Evolutionary conservation across 1,140 invertebrate species (phyloP).

Genomic region (Drosophila suzukii): DNA sequence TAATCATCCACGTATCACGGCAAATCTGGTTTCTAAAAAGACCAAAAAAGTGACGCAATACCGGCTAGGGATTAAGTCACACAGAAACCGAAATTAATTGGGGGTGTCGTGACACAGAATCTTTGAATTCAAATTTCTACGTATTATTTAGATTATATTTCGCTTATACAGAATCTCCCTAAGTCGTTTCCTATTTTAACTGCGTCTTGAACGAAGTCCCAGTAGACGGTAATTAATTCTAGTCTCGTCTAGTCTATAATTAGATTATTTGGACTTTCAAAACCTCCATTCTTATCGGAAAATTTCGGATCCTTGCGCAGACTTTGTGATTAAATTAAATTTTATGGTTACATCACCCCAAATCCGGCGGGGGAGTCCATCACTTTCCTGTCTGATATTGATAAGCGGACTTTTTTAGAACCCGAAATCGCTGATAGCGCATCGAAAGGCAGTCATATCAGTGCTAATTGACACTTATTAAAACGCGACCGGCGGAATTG

Average conservation of each 20-base stretch:
- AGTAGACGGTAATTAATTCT: conserved; percentile 20
- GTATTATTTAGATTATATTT: conserved; percentile 12
- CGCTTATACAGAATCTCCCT: conserved; percentile 13
- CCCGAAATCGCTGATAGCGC: conserved; percentile 29
- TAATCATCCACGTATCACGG: conserved; percentile 17
- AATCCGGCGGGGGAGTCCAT: conserved; percentile 41
- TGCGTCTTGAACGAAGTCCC: conserved; percentile 22
- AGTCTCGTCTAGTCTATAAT: conserved; percentile 18
- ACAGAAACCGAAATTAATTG: conserved; percentile 31
- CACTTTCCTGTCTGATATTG: conserved; percentile 44
- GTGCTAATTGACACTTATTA: conserved; percentile 76
- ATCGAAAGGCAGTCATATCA: conserved; percentile 57
- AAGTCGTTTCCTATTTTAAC: conserved; percentile 31
- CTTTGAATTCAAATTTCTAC: not conserved
- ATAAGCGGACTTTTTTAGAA: conserved; percentile 47
- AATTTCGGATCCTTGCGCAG: conserved; percentile 31
- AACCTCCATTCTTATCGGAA: conserved; percentile 26
- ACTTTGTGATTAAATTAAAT: conserved; percentile 55
- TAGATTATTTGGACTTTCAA: conserved; percentile 24
- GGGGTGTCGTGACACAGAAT: conserved; percentile 19
- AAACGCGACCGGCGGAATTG: conserved; percentile 41
- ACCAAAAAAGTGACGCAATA: conserved; percentile 58
- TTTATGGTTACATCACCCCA: conserved; percentile 67
- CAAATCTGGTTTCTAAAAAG: conserved; percentile 11
- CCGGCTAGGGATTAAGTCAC: conserved; percentile 48